Base-by-base conservation (phyloP, 2,113 vertebrate genomes). In the Phrynosoma platyrhinos region DNA sequence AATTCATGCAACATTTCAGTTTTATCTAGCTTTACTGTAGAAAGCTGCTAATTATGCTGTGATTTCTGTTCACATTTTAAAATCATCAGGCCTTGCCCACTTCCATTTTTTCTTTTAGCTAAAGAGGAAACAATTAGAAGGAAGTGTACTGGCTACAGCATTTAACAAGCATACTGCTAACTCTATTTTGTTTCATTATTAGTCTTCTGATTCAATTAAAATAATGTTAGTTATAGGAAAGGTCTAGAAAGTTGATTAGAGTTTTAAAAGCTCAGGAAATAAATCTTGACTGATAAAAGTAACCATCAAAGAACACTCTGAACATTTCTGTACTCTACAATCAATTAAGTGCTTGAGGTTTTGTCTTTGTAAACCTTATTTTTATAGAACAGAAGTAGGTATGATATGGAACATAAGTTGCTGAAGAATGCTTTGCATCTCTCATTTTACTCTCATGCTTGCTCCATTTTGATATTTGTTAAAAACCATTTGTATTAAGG, bases 91-190 rank as follows among this genome's bases (percentile, higher is more conserved):
- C n/a, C 18, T 69, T 86, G 77, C n/a, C 64, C 47, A 72, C 72
- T 79, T 87, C 77, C 77, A 71, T 40, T 72, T 42, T 30, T 13
- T 5, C 58, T 68, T 21, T 32, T 80, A 79, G 66, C 66, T 40
- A 80, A 55, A n/a, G 77, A 79, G 77, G 66, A 87, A 87, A 64
- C 64, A 87, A 80, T 87, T 86, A 86, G 84, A 86, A 86, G 84
- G 84, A 86, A 86, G 58, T 66, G 71, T 85, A 76, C n/a, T 84
- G 42, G 71, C 6, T 89, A 25, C 2, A 78, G 72, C 42, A 83
- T 88, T 78, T 83, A 77, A 69, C 74, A 55, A 77, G 47, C 47
- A 68, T 1, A 1, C 10, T 30, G 21, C 12, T 55, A 36, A 83
- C 86, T 71, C 0, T 10, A 55, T 88, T 64, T 69, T 68, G 2